Base-by-base conservation (phyloP, 2,797 vertebrate genomes). In the Coracias cyanogaster region DNA sequence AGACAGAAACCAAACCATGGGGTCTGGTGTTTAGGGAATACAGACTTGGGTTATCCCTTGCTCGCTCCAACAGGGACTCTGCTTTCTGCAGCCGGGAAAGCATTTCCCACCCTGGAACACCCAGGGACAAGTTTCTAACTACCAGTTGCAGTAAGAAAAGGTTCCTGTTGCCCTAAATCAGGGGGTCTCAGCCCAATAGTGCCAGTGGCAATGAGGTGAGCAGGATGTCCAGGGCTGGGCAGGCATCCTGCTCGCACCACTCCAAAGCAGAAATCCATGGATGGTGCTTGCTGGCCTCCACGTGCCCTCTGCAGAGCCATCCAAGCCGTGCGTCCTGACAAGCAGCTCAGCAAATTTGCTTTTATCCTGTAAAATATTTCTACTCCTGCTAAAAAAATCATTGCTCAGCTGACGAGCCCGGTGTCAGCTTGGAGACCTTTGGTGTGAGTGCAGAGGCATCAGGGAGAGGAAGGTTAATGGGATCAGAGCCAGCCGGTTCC, bases 241-340 rank as follows among this genome's bases (percentile, higher is more conserved):
- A 60, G 54, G 54, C 31, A 61, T 25, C 43, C 71, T 26, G 41
- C 86, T 67, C 39, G 16, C 28, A 25, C 39, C 55, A 4, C 51
- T 46, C 67, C 4, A 1, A 61, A 55, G 49, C 62, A 82, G 51
- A 71, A 60, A 54, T 22, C 66, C 11, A 0, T 15, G 52, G 33
- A 43, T 9, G 21, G 46, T 4, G 2, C 29, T 39, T 25, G 41
- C 35, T 79, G 67, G 49, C 39, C 79, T 74, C 58, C 64, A 18
- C 2, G 1, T 66, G 69, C 70, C 57, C 79, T 60, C 67, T 20
- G 28, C 61, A 52, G 73, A 74, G 57, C 20, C 35, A 33, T 28
- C 69, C 46, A 15, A 45, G 64, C 67, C 43, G n/a, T 17, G 31
- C 1, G 2, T 12, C n/a, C 69, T 6, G 4, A 37, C 0, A 3